Evolutionary conservation across 2,797 vertebrate species (phyloP).

Genomic region (Hyperoplus immaculatus): DNA sequence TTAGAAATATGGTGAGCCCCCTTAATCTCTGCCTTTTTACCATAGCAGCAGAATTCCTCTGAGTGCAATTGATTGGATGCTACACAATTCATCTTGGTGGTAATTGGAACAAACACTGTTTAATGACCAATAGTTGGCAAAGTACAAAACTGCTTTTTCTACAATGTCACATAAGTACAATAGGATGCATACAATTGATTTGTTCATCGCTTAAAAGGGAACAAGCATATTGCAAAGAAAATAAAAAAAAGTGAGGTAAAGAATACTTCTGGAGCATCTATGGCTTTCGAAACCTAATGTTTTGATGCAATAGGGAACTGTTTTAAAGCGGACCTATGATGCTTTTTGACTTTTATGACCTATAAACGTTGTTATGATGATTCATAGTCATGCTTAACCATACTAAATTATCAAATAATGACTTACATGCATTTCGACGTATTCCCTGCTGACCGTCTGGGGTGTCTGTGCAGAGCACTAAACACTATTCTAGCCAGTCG

Average conservation of each 20-base stretch:
- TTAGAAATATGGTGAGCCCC: slow-evolving; percentile 59
- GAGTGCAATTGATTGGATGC: slow-evolving; percentile 64
- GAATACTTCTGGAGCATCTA: background rate
- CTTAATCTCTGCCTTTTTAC: slow-evolving; percentile 62
- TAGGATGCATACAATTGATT: slow-evolving; percentile 18
- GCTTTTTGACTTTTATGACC: too few species aligned
- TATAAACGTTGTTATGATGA: too few species aligned
- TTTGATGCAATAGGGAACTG: background rate
- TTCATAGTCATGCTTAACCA: too few species aligned
- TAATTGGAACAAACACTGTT: slow-evolving; percentile 71
- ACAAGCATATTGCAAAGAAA: background rate
- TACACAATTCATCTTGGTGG: slow-evolving; percentile 58
- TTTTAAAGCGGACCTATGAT: too few species aligned
- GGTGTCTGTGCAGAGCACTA: too few species aligned
- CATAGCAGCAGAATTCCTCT: slow-evolving; percentile 61
- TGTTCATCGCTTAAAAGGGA: slow-evolving; percentile 25
- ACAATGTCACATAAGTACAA: slow-evolving; percentile 29
- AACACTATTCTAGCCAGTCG: too few species aligned
- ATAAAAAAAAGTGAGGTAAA: background rate
- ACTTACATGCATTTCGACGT: too few species aligned
- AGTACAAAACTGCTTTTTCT: slow-evolving; percentile 22
- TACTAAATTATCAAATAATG: too few species aligned
- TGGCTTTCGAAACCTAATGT: background rate
- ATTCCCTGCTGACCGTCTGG: too few species aligned
- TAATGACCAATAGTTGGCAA: slow-evolving; percentile 57